phyloP scores from a whole-genome alignment of 1,140 invertebrate genomes.

The Lerema accius region DNA sequence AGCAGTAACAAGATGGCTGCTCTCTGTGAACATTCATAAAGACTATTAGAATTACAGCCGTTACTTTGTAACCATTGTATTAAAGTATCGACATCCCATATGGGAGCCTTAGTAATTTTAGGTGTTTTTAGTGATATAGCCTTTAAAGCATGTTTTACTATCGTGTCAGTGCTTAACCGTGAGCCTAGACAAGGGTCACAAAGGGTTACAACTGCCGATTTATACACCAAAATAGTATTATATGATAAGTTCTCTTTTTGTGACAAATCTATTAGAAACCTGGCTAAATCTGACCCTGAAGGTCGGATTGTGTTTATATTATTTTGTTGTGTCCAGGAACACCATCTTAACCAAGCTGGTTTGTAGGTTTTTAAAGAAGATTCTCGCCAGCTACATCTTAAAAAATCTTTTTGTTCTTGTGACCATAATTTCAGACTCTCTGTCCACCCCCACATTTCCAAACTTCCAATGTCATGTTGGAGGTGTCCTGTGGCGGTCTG shows the following conservation, averaged over 20 bases:
- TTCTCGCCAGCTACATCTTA: constrained; percentile 16
- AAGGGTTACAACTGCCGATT: constrained; percentile 58
- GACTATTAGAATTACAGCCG: not conserved
- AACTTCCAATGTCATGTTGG: constrained; percentile 25
- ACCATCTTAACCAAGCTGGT: constrained; percentile 27
- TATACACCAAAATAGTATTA: constrained; percentile 35
- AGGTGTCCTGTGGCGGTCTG: not conserved
- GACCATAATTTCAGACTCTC: constrained; percentile 8
- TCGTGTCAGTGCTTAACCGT: constrained; percentile 13
- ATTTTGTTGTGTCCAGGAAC: constrained; percentile 19
- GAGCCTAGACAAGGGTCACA: constrained; percentile 24
- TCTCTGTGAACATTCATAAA: not conserved
- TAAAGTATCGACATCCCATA: constrained; percentile 29
- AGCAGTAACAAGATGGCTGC: constrained; percentile 45
- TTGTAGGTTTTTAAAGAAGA: constrained; percentile 36
- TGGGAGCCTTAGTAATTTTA: not conserved
- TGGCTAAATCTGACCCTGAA: constrained; percentile 23
- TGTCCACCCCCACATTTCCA: constrained; percentile 42
- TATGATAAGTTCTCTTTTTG: constrained; percentile 23
- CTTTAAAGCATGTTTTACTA: constrained; percentile 24
- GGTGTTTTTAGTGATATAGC: constrained; percentile 17
- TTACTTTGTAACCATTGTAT: not conserved
- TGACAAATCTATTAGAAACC: constrained; percentile 34
- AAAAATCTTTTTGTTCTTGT: not conserved
- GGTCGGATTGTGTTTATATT: constrained; percentile 6